Evolutionary conservation across 1,140 invertebrate genomes (phyloP), one percentile per base, ranked within the genome.

Genomic region (Drosophila cardini): DNA sequence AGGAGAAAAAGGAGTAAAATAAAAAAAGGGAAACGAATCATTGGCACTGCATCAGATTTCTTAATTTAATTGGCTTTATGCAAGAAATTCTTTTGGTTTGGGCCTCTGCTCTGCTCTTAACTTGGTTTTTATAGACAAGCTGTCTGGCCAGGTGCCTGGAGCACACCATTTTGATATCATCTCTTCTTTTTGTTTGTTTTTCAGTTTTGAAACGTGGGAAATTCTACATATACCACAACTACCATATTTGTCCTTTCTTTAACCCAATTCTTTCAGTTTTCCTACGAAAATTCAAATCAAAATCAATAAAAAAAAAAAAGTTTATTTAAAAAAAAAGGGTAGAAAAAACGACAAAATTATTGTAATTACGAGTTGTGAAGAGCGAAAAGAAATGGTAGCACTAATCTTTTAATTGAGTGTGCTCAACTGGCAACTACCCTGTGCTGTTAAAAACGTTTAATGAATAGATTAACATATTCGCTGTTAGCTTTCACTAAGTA

Each of bases 51-150:
- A 89, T 89, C 84, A 89, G 84, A 89, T 89, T 89, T 89, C 84
- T 89, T 89, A 89, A 89, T 89, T 89, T 89, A 89, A 89, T 89
- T 89, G 84, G 84, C 84, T 89, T 80, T 89, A 89, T 89, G 84
- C 84, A 89, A 89, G 84, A 55, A 80, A 80, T 84, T 87, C 84
- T 77, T 64, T 64, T 32, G 15, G 32, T 42, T 42, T 53, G 43
- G 13, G 53, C 26, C 55, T 26, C 21, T 26, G 21, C 4, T n/a
- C 48, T 58, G 67, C 65, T 52, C 48, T 63, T 38, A 45, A 13
- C 48, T 42, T 70, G 45, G 58, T 34, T 53, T 72, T 84, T 89
- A 87, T 87, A 87, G 84, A 87, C 84, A 87, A 89, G 72, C 84
- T 89, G 84, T 87, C 84, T 87, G 84, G 69, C 68, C 68, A 68